Percentiles rank a stretch among this genome's conserved stretches.
Conservation (phyloP, 2,113 vertebrate genomes). For the Spea bombifrons region DNA sequence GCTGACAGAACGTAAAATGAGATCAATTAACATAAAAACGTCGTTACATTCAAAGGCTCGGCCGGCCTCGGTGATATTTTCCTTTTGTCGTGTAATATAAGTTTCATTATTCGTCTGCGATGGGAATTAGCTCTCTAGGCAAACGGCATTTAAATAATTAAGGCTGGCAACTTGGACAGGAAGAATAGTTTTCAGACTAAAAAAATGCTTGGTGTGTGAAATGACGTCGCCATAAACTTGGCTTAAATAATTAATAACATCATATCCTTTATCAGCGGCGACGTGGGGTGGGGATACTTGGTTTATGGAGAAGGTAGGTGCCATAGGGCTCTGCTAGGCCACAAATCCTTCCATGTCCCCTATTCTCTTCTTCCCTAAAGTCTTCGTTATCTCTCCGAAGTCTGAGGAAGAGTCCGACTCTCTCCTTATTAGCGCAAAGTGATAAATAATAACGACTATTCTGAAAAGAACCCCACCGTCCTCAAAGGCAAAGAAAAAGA, state of each 20-base stretch:
- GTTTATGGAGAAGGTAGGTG: too few relatives aligned
- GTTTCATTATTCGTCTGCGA: conserved; percentile 74
- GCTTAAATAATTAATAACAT: too few relatives aligned
- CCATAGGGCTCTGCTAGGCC: too few relatives aligned
- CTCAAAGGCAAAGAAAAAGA: background rate
- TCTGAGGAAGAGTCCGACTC: too few relatives aligned
- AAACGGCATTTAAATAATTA: conserved; percentile 50
- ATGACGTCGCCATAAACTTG: background rate
- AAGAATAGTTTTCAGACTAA: conserved; percentile 1
- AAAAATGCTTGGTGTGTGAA: conserved; percentile 7
- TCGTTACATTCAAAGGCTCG: conserved; percentile 72
- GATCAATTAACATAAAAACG: conserved; percentile 78
- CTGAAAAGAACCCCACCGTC: background rate
- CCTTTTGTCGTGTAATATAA: conserved; percentile 65
- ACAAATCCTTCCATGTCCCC: too few relatives aligned
- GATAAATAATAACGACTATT: too few relatives aligned
- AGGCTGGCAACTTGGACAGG: conserved; percentile 6
- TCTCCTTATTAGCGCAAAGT: background rate
- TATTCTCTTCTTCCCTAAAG: too few relatives aligned
- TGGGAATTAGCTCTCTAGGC: conserved; percentile 66
- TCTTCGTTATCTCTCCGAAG: too few relatives aligned
- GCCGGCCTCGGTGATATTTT: conserved; percentile 62
- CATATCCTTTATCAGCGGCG: too few relatives aligned
- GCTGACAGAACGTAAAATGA: conserved; percentile 73
- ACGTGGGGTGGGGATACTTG: too few relatives aligned